Base-by-base conservation (phyloP, 2,797 vertebrate species). In the Philypnodon macrostomus region DNA sequence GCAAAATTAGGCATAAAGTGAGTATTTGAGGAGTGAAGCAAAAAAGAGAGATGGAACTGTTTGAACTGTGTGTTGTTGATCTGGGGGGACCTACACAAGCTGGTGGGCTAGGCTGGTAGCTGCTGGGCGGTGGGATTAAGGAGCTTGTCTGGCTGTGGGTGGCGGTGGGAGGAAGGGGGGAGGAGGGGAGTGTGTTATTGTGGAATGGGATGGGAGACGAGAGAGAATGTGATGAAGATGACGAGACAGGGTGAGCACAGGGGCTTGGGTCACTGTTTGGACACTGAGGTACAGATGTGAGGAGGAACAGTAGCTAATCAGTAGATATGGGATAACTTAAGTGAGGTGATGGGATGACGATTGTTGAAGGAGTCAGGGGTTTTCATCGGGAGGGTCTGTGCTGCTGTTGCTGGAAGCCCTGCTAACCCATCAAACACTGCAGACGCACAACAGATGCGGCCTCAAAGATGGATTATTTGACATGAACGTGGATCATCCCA, bases 401-500 rank as follows among this genome's bases (percentile, higher is more conserved):
- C 41, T 49, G 38, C 51, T 19, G 58, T 47, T 46, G 15, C 58
- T 18, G 15, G 58, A 70, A 58, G 45, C 70, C 37, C 47, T 23
- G 45, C 35, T 53, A 53, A 46, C 61, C 53, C 49, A 35, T 59
- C 75, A 35, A 13, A 60, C 1, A n/a, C 69, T 4, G 48, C 82
- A 89, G 84, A 88, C 84, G 47, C 75, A 82, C 79, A 83, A 86
- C 88, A 88, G 87, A 87, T 82, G 85, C 79, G 31, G 77, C 83
- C 70, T 85, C 71, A 73, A 63, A 79, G 61, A 83, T 86, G 80
- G 84, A 89, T 88, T 87, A 87, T 78, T 84, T 78, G 79, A 85
- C 73, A 84, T 85, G 74, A 81, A 85, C 75, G 77, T 87, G 83
- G 84, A 85, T 88, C 88, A 85, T 86, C 87, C 86, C 79, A 85